Percentiles rank a stretch among this genome's conserved stretches.
phyloP scores from a whole-genome alignment of 2,113 vertebrate species.

The Acrocephalus kingi region DNA sequence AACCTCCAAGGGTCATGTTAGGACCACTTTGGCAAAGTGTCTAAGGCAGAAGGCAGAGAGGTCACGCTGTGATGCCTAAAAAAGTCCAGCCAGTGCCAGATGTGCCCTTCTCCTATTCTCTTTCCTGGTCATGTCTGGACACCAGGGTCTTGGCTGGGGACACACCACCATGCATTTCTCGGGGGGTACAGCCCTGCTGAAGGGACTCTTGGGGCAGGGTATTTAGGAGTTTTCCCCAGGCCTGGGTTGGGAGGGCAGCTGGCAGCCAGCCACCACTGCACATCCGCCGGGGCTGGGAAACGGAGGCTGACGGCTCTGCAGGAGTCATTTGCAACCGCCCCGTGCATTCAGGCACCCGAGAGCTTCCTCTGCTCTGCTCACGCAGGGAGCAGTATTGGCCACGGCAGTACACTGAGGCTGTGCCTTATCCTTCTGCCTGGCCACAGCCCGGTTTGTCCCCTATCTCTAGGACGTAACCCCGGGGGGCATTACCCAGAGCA shows the following conservation, averaged over 20 bases:
- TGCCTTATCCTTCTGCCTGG: neutral
- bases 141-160: neutral
- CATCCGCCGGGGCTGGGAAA: neutral
- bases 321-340: neutral
- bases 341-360: rapidly evolving
- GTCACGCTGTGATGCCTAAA: rapidly evolving
- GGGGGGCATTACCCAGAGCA: neutral
- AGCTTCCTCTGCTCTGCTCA: neutral
- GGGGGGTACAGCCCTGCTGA: rapidly evolving
- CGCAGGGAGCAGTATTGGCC: rapidly evolving
- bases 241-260: neutral
- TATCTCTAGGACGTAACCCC: neutral
- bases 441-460: rapidly evolving
- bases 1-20: rapidly evolving
- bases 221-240: neutral
- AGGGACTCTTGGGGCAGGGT: neutral
- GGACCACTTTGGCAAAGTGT: neutral
- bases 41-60: neutral
- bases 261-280: rapidly evolving
- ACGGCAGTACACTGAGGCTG: rapidly evolving
- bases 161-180: rapidly evolving
- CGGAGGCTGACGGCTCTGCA: neutral
- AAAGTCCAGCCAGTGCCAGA: neutral
- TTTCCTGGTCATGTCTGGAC: neutral
- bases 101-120: rapidly evolving